phyloP scores from a whole-genome alignment of 2,113 vertebrate genomes.

The Polypterus senegalus region DNA sequence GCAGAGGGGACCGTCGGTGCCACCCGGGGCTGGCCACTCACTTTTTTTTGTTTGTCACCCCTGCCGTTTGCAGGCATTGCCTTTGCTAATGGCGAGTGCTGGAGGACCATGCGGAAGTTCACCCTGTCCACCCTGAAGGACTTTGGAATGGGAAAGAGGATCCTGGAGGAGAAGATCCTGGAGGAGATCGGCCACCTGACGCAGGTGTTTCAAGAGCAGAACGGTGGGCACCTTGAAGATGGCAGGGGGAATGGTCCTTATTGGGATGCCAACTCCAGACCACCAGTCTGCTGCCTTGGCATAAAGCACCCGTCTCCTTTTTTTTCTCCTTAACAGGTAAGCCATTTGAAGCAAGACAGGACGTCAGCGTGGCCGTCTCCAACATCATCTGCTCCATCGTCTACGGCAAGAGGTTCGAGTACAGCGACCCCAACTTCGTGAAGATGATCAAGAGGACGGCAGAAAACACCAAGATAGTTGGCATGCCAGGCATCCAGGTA shows the following conservation, averaged over 20 bases:
- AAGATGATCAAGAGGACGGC: constrained; percentile 29
- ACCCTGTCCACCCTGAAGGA: constrained; percentile 36
- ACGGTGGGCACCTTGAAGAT: no score
- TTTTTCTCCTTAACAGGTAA: constrained; percentile 26
- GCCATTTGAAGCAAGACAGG: constrained; percentile 31
- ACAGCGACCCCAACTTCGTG: constrained; percentile 33
- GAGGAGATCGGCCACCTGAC: constrained; percentile 32
- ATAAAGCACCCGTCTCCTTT: background rate
- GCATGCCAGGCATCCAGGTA: constrained; percentile 33
- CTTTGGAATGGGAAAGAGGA: constrained; percentile 44
- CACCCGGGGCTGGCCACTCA: background rate
- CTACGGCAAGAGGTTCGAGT: constrained; percentile 49
- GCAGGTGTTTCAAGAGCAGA: constrained; percentile 21
- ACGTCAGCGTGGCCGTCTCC: constrained; percentile 35
- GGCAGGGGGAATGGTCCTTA: background rate
- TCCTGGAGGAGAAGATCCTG: constrained; percentile 30
- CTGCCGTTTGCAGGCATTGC: constrained; percentile 24
- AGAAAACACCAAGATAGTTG: constrained; percentile 17
- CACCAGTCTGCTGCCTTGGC: background rate
- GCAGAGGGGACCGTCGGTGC: background rate
- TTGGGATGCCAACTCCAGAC: no score
- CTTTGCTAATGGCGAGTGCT: constrained; percentile 34
- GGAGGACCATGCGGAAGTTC: constrained; percentile 45
- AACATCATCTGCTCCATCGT: constrained; percentile 49
- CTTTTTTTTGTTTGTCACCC: background rate